Percentiles rank a stretch among this genome's conserved stretches.
Conservation (phyloP, 2,797 vertebrate species). For the Sparidentex hasta region DNA sequence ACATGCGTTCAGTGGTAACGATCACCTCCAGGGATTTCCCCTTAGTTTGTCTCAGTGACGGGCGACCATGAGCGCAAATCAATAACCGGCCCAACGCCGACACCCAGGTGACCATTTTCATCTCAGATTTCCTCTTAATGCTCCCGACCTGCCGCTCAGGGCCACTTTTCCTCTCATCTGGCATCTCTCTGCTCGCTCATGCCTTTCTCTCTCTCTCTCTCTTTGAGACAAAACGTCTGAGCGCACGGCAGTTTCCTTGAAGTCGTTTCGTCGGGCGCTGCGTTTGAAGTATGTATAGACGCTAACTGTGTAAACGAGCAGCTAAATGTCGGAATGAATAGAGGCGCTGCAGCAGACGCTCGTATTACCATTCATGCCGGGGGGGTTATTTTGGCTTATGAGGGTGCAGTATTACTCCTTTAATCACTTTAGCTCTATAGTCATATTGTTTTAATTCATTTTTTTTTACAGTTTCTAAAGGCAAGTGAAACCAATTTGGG, state of each 20-base stretch:
- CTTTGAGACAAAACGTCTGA: slow-evolving; percentile 9
- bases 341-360: slow-evolving; percentile 52
- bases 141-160: slow-evolving; percentile 72
- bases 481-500: slow-evolving; percentile 78
- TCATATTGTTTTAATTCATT: slow-evolving; percentile 81
- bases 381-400: slow-evolving; percentile 67
- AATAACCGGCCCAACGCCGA: slow-evolving; percentile 82
- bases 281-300: slow-evolving; percentile 49
- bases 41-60: slow-evolving; percentile 84
- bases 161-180: slow-evolving; percentile 54
- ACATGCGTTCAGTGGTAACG: slow-evolving; percentile 88
- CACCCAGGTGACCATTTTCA: slow-evolving; percentile 68
- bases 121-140: slow-evolving; percentile 81
- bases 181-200: neutral
- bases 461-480: slow-evolving; percentile 77
- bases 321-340: slow-evolving; percentile 48
- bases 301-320: slow-evolving; percentile 41
- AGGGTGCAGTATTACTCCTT: slow-evolving; percentile 76
- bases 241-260: slow-evolving; percentile 41
- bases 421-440: slow-evolving; percentile 82
- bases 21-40: slow-evolving; percentile 89
- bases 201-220: slow-evolving; percentile 11
- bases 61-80: slow-evolving; percentile 85
- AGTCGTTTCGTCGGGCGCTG: slow-evolving; percentile 25
- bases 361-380: slow-evolving; percentile 63